Conservation (phyloP, 2,888 invertebrate species). For the Lepidocyrtoides sp. region DNA sequence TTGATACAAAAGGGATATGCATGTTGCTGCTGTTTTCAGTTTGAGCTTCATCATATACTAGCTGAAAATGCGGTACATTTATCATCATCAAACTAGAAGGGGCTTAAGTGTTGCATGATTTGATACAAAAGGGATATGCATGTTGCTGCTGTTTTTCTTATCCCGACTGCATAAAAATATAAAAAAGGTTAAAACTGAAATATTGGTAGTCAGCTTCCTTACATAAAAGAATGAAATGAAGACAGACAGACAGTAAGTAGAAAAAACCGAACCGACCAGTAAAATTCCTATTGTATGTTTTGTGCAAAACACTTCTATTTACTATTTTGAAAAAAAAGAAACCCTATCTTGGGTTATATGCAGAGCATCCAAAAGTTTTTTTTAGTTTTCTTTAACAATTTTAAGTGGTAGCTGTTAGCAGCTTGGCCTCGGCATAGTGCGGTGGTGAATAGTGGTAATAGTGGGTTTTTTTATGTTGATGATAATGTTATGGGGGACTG, state of each 20-base stretch:
- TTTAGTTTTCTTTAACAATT: not conserved
- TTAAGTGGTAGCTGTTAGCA: not conserved
- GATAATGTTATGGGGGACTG: not conserved
- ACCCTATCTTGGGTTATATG: too few species aligned
- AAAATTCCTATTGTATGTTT: slow-evolving; percentile 57
- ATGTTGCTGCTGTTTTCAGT: slow-evolving; percentile 5
- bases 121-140: not conserved
- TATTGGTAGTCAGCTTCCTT: slow-evolving; percentile 8
- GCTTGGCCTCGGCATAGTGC: not conserved
- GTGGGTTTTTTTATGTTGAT: not conserved
- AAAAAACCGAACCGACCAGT: slow-evolving; percentile 71
- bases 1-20: not conserved
- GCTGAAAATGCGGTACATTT: slow-evolving; percentile 37
- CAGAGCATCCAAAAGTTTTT: not conserved
- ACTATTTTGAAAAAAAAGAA: too few species aligned
- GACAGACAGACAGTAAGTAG: not conserved
- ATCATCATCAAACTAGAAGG: slow-evolving; percentile 29
- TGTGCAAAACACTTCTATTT: not conserved
- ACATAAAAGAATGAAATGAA: not conserved
- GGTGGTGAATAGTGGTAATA: not conserved
- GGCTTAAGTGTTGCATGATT: not conserved
- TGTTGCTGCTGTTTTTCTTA: not conserved
- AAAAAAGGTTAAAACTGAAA: slow-evolving; percentile 23
- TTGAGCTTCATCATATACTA: not conserved
- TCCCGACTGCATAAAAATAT: not conserved